Conservation (phyloP, 1,140 invertebrate species). For the Whitmania pigra region DNA sequence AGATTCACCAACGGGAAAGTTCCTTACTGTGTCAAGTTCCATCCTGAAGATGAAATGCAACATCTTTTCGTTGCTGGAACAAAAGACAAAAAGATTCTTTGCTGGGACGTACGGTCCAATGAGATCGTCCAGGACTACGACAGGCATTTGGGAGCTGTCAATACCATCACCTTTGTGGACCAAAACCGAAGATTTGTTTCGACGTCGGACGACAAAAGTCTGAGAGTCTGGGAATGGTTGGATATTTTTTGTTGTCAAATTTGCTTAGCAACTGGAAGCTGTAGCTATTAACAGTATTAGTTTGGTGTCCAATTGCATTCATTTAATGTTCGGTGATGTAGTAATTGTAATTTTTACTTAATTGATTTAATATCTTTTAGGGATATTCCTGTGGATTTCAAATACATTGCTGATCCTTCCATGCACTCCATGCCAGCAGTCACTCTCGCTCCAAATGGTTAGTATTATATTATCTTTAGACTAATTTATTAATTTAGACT, state of each 20-base stretch:
- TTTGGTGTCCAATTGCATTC: too few species aligned
- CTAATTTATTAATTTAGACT: neutral
- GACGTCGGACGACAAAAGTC: constrained; percentile 95
- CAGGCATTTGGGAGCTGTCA: constrained; percentile 92
- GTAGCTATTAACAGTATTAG: too few species aligned
- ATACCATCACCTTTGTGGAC: constrained; percentile 97
- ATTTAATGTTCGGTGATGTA: too few species aligned
- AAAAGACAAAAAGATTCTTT: constrained; percentile 97
- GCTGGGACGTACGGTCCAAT: constrained; percentile 86
- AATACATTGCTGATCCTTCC: constrained; percentile 97
- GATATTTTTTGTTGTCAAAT: constrained; percentile 27
- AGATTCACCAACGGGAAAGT: constrained; percentile 80
- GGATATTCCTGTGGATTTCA: constrained; percentile 99
- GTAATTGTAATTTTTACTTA: too few species aligned
- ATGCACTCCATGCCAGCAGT: constrained; percentile 99
- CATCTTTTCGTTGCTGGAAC: constrained; percentile 95
- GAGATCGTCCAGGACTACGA: constrained; percentile 96
- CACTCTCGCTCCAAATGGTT: constrained; percentile 77
- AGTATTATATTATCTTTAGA: constrained; percentile 21
- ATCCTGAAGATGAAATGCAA: constrained; percentile 92
- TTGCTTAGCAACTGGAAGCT: too few species aligned
- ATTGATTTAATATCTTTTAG: constrained; percentile 41
- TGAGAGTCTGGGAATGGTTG: constrained; percentile 98
- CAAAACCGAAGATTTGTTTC: constrained; percentile 93
- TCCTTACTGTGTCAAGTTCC: constrained; percentile 92